Evolutionary conservation across 64 coral and sea anemone genomes (phyloP).

Genomic region (Anthopleura sola): DNA sequence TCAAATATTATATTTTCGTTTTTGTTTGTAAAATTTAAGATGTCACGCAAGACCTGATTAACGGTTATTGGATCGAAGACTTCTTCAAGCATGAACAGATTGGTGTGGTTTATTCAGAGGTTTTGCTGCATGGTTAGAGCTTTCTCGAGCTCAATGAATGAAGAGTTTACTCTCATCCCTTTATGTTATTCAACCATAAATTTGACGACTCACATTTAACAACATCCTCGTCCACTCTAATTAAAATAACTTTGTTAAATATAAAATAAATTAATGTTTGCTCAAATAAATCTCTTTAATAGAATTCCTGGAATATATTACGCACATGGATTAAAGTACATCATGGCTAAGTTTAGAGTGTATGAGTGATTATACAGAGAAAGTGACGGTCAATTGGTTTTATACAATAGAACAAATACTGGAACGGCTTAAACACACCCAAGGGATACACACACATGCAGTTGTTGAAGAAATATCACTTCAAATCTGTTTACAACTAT

Average conservation of each 20-base stretch:
- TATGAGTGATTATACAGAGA: background rate
- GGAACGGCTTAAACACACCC: background rate
- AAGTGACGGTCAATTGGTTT: background rate
- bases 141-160: too few species aligned
- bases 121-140: too few species aligned
- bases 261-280: background rate
- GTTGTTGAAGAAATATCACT: background rate
- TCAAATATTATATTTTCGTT: too few species aligned
- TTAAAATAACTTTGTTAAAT: background rate
- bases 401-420: background rate
- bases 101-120: too few species aligned
- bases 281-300: background rate
- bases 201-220: too few species aligned
- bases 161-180: too few species aligned
- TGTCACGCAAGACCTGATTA: too few species aligned
- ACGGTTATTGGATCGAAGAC: too few species aligned
- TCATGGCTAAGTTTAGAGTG: background rate
- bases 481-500: background rate
- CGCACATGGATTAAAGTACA: background rate
- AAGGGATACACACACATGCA: background rate
- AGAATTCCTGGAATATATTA: background rate
- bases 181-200: too few species aligned
- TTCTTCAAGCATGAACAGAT: too few species aligned
- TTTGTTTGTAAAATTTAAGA: too few species aligned
- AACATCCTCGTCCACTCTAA: background rate